Base-by-base conservation (phyloP, 2,888 invertebrate genomes). In the Heliconius sara region DNA sequence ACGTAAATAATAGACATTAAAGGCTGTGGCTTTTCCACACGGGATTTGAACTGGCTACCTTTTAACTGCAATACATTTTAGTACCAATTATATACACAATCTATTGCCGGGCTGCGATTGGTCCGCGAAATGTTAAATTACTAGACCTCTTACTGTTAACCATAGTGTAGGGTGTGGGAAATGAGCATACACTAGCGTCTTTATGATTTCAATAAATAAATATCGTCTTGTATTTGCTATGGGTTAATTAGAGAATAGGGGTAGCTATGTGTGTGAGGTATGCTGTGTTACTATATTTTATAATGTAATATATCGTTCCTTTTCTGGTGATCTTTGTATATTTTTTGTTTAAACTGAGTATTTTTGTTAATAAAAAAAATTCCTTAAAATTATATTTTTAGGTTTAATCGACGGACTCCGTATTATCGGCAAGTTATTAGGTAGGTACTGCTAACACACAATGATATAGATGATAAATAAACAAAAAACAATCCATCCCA, bases 1-100 rank as follows among this genome's bases (percentile, higher is more conserved):
- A 25, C 77, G 60, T 70, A 60, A 77, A 70, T 60, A 68, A 77
- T 68, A 39, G 13, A n/a, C 27, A 25, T 43, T 72, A 39, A 39
- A 63, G 66, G 75, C 65, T 77, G 75, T 73, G 76, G 75, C 72
- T 79, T 79, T 77, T 60, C n/a, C 60, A n/a, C 60, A 39, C 60
- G n/a, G 60, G 76, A 72, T 76, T 65, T 76, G 79, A 81, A 81
- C 79, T 3, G 47, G 75, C 79, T 81, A 81, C 81, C 81, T 76
- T 77, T 81, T 81, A 81, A 81, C 76, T 79, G 79, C 80, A 76
- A 63, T 70, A 83, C 80, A 81, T 82, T 81, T 85, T 85, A 87
- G 85, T 84, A 86, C 86, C 89, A 90, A 90, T 91, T 89, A 90
- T 86, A 81, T 76, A 82, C 82, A 89, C 90, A 90, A 90, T 89